Percentiles rank a stretch among this genome's conserved stretches.
These are phyloP conservation scores for Clarias gariepinus DNA, from an alignment of 2,113 vertebrate genomes.

Conservation along the genomic window DNA sequence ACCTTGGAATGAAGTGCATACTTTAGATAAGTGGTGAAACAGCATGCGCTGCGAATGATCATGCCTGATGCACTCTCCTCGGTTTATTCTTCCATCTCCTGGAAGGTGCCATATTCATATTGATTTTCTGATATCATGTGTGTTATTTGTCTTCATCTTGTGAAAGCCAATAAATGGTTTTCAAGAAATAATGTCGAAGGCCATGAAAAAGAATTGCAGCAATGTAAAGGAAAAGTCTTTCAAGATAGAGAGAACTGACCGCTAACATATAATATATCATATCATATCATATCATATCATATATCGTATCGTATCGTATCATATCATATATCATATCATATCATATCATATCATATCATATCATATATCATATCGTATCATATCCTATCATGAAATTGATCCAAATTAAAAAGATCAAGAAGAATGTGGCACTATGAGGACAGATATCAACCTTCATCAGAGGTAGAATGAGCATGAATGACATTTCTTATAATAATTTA, in stretches of 20 bases:
- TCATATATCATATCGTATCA: neutral
- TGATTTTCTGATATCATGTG: neutral
- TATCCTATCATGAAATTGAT: neutral
- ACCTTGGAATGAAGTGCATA: neutral
- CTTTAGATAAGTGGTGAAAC: neutral
- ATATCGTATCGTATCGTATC: too few species aligned
- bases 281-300: neutral
- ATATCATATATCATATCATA: too few species aligned
- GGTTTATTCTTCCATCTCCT: neutral
- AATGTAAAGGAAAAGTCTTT: neutral
- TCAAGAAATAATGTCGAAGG: neutral
- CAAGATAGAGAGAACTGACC: neutral
- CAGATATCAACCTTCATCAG: neutral
- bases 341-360: neutral
- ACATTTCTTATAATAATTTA: neutral
- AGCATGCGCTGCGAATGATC: neutral
- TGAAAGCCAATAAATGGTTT: slow-evolving; percentile 14
- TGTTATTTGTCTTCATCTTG: slow-evolving; percentile 16
- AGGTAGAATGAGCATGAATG: slow-evolving; percentile 2
- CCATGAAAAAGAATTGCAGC: neutral
- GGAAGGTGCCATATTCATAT: slow-evolving; percentile 21
- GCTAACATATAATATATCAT: neutral
- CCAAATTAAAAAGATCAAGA: neutral
- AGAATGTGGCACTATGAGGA: neutral
- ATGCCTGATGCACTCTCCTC: neutral